Evolutionary conservation across 2,888 invertebrate species (phyloP), one percentile per base, ranked within the genome.

Genomic region (Siphlonurus alternatus): DNA sequence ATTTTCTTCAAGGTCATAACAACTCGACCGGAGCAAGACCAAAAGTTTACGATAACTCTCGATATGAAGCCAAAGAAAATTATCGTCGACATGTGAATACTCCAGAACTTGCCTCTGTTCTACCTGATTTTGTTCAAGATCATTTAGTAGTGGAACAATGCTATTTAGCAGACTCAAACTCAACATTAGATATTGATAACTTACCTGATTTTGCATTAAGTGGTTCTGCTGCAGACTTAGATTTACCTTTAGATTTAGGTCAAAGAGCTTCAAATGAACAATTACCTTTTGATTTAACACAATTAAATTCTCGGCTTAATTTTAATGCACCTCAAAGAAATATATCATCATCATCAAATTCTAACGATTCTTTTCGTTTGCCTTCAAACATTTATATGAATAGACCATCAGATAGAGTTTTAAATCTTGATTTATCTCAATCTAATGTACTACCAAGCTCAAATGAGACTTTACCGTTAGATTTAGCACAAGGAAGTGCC

Each of bases 101-200:
- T 15, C 54, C 38, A 20, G 71, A 71, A 61, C 66, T 71, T 61
- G 67, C 71, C n/a, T 71, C 71, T 24, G 69, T 68, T 3, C 67
- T 72, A 68, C 92, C 92, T 0, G 92, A 92, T 74, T 92, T 92
- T 76, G 92, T 93, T 63, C 92, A 92, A 74, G 92, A 92, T 75
- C 92, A 92, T 75, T 81, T 91, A 74, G 81, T 90, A 69, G 85
- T 91, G 53, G 89, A 89, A 72, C 87, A 89, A 70, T 84, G 85
- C 67, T 87, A 85, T 74, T 77, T 86, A 70, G 79, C 78, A 60
- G 65, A 66, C 15, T 77, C 80, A 70, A 79, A 66, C 15, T 77
- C 80, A 70, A 79, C 81, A 60, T 78, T 81, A 61, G 83, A 85
- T 70, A 75, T 84, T 68, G 83, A 84, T 70, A 85, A 85, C 76